phyloP scores from a whole-genome alignment of 1,140 invertebrate genomes.

The Thereuonema tuberculata region DNA sequence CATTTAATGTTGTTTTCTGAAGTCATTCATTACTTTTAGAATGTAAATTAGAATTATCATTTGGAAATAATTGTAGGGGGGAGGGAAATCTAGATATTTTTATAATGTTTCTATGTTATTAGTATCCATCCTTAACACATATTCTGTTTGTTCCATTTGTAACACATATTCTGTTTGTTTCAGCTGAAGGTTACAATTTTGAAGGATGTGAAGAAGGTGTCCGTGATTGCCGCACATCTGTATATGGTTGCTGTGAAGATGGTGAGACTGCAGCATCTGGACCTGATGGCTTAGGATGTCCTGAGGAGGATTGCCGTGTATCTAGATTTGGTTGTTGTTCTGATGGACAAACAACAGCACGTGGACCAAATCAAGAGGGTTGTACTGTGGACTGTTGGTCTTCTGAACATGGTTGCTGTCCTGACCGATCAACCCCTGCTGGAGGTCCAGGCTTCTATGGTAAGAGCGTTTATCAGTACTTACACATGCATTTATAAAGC shows the following conservation, averaged over 20 bases:
- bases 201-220: conserved; percentile 68
- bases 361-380: conserved; percentile 30
- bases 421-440: conserved; percentile 54
- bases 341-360: conserved; percentile 42
- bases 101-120: too few species aligned
- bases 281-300: conserved; percentile 18
- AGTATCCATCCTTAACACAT: too few species aligned
- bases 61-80: too few species aligned
- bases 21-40: too few species aligned
- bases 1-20: too few species aligned
- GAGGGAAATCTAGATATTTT: too few species aligned
- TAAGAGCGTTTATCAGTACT: conserved; percentile 13
- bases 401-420: conserved; percentile 26
- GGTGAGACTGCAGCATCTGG: conserved; percentile 29
- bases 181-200: conserved; percentile 56
- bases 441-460: conserved; percentile 59
- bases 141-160: not conserved
- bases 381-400: conserved; percentile 21
- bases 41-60: too few species aligned
- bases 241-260: conserved; percentile 46
- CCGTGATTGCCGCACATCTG: conserved; percentile 57
- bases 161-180: not conserved
- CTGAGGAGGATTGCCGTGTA: too few species aligned
- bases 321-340: conserved; percentile 58
- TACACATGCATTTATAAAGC: not conserved